Evolutionary conservation across 2,888 invertebrate species (phyloP).

Genomic region (Unio delphinus): DNA sequence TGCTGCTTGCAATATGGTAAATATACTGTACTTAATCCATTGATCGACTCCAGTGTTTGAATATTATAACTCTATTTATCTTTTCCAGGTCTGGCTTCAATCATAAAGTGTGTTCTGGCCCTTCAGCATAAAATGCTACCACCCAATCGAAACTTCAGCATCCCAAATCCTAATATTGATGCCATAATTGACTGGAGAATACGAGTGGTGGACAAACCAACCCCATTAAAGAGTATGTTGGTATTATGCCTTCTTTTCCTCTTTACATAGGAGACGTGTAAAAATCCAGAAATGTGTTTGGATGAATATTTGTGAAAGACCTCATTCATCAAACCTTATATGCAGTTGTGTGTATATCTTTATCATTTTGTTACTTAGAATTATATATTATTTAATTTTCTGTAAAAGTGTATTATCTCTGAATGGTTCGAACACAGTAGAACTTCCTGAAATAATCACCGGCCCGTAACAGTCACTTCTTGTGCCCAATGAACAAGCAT

Average conservation of each 20-base stretch:
- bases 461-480: too few species aligned
- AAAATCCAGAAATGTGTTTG: neutral
- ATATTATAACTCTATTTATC: neutral
- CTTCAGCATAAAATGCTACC: constrained; percentile 45
- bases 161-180: constrained; percentile 89
- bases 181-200: constrained; percentile 88
- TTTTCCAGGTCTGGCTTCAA: constrained; percentile 42
- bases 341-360: neutral
- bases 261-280: too few species aligned
- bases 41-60: too few species aligned
- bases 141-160: constrained; percentile 87
- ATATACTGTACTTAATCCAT: too few species aligned
- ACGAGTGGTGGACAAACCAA: constrained; percentile 87
- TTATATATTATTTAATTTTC: too few species aligned
- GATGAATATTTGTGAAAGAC: neutral
- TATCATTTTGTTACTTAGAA: neutral
- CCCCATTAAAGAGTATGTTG: constrained; percentile 75
- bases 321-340: neutral
- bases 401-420: too few species aligned
- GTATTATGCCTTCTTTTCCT: neutral
- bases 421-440: too few species aligned
- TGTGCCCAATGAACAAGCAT: too few species aligned
- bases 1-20: too few species aligned
- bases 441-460: too few species aligned
- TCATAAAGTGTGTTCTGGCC: constrained; percentile 47